Evolutionary conservation across 2,888 invertebrate genomes (phyloP).

Genomic region (Dascillus cervinus): DNA sequence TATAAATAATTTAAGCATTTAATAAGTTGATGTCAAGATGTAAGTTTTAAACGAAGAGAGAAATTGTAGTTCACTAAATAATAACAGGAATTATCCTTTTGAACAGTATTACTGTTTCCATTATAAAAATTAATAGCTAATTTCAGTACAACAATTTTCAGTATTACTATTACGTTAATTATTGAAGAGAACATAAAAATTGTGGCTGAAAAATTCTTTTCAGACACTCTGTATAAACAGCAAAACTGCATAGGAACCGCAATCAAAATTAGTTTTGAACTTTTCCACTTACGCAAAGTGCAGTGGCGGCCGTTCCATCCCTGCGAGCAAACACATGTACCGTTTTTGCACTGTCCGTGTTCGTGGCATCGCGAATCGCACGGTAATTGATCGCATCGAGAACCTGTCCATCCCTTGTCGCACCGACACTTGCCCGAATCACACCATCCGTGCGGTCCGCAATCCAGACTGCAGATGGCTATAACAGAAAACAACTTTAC

Average conservation of each 20-base stretch:
- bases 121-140: too few relatives aligned
- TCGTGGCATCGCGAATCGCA: slow-evolving; percentile 89
- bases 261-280: background rate
- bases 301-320: slow-evolving; percentile 99
- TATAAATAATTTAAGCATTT: too few relatives aligned
- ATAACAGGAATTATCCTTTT: too few relatives aligned
- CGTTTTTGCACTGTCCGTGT: slow-evolving; percentile 96
- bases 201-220: background rate
- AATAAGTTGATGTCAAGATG: too few relatives aligned
- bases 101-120: too few relatives aligned
- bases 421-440: slow-evolving; percentile 88
- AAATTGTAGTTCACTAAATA: too few relatives aligned
- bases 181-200: background rate
- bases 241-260: background rate
- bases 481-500: slow-evolving; percentile 23
- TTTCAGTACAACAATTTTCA: too few relatives aligned
- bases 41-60: too few relatives aligned
- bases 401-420: slow-evolving; percentile 88
- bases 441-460: slow-evolving; percentile 90
- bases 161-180: too few relatives aligned
- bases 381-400: slow-evolving; percentile 82
- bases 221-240: background rate
- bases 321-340: slow-evolving; percentile 93
- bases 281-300: slow-evolving; percentile 90
- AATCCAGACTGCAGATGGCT: slow-evolving; percentile 90